Base-by-base conservation (phyloP, 2,797 vertebrate species). In the Lemur catta region DNA sequence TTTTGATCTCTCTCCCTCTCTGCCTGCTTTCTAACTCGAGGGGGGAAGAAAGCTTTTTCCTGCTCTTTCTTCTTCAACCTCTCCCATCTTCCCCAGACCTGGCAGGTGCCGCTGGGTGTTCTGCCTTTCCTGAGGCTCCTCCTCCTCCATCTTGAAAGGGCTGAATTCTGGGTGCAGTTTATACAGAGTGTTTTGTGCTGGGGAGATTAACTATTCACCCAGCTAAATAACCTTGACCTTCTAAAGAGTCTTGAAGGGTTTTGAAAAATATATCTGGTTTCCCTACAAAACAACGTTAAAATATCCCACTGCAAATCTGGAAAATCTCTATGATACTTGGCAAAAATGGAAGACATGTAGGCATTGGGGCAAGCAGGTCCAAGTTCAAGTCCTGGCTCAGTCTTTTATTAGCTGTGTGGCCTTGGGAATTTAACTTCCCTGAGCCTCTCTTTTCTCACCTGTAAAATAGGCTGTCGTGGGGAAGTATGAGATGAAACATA, bases 1-100 rank as follows among this genome's bases (percentile, higher is more conserved):
- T 82, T 96, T 95, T 96, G 96, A 96, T 97, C 97, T 97, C 33
- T 22, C 35, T 55, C 79, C 6, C 80, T 85, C 92, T 87, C 90
- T 85, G 87, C 78, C 55, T 1, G 38, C 71, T 94, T 94, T 92
- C 94, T 85, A 87, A 95, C 93, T 86, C 24, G 82, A 89, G 50
- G 71, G 26, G 55, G 76, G 84, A 41, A 50, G 87, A 75, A 85
- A 84, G 81, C 78, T 28, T 84, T 95, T 46, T 33, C 93, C 52
- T 28, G 1, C 46, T 52, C 96, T 96, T 97, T 94, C 84, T 96
- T 95, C 94, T 89, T 46, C 94, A 20, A 7, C 79, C 57, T 92
- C 87, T 87, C 72, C 52, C 2, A 0, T 91, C 90, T 26, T 93
- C 46, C 75, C 13, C 20, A 33, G 69, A 30, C 63, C 93, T 41